Percentiles rank a stretch among this genome's conserved stretches.
Conservation (phyloP, 1,140 invertebrate genomes). For the Globodera rostochiensis region DNA sequence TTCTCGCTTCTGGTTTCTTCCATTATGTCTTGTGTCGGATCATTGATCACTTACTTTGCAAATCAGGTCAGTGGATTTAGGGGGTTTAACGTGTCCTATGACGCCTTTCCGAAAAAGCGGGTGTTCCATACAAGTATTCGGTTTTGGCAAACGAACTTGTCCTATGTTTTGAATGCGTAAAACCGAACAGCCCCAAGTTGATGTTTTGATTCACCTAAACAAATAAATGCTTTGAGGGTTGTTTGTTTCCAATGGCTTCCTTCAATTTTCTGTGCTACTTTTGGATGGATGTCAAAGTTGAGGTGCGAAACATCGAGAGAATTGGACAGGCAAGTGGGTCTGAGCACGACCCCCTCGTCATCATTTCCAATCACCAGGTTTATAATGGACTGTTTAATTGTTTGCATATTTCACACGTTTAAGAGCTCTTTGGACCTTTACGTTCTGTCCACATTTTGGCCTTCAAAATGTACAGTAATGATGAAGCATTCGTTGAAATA, state of each 20-base stretch:
- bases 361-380: slow-evolving; percentile 46
- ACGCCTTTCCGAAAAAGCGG: not conserved
- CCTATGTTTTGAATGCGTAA: too few relatives aligned
- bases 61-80: slow-evolving; percentile 1
- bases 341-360: slow-evolving; percentile 34
- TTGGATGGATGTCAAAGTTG: slow-evolving; percentile 43
- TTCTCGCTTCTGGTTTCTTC: slow-evolving; percentile 5
- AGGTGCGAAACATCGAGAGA: slow-evolving; percentile 43
- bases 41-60: slow-evolving; percentile 7
- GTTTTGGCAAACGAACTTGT: too few relatives aligned
- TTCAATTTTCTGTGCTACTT: slow-evolving; percentile 33
- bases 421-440: slow-evolving; percentile 45
- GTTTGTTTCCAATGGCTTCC: slow-evolving; percentile 8
- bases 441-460: slow-evolving; percentile 41
- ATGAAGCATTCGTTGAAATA: slow-evolving; percentile 45
- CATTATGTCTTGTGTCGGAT: slow-evolving; percentile 6
- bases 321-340: slow-evolving; percentile 27
- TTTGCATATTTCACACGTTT: not conserved
- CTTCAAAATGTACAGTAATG: slow-evolving; percentile 36
- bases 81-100: not conserved
- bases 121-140: too few relatives aligned
- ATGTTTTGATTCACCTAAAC: too few relatives aligned
- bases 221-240: slow-evolving; percentile 18
- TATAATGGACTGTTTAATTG: not conserved
- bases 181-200: too few relatives aligned